A percentile compares a stretch with the other conserved stretches of the same genome.
phyloP scores from a whole-genome alignment of 2,113 vertebrate genomes.

The Corydoras sp. region DNA sequence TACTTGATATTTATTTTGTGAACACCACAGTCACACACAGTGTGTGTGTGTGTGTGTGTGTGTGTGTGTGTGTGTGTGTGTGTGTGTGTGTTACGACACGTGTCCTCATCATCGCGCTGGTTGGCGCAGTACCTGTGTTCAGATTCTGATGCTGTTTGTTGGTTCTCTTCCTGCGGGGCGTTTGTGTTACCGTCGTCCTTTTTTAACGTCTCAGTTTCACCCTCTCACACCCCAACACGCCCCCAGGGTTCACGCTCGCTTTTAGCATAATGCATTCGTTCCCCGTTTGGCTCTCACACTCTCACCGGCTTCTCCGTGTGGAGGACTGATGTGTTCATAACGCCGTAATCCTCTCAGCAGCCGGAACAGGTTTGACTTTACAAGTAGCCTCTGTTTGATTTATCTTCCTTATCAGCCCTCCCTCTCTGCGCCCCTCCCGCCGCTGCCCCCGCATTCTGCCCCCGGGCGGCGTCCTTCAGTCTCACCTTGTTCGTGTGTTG shows the following conservation, averaged over 20 bases:
- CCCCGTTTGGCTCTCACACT: constrained; percentile 21
- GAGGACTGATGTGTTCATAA: constrained; percentile 22
- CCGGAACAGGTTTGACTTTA: constrained; percentile 29
- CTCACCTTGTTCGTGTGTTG: no score
- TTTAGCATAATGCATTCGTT: constrained; percentile 26
- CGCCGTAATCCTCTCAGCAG: constrained; percentile 17
- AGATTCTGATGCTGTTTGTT: no score
- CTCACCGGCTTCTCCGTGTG: constrained; percentile 2
- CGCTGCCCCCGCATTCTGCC: not conserved
- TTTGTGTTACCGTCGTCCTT: no score
- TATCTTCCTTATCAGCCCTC: constrained; percentile 23
- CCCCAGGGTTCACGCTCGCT: constrained; percentile 14
- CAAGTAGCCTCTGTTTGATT: constrained; percentile 17
- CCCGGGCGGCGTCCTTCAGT: not conserved
- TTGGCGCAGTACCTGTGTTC: no score
- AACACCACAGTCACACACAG: no score
- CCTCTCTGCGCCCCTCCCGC: not conserved
- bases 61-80: no score
- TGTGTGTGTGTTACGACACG: no score
- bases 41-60: no score
- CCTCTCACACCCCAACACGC: constrained; percentile 3
- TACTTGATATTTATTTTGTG: no score
- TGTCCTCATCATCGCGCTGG: no score
- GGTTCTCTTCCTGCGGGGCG: no score
- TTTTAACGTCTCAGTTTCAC: not conserved